These are phyloP conservation scores for Anguilla obscura DNA, from an alignment of 2,797 vertebrate genomes.

Conservation along the genomic window DNA sequence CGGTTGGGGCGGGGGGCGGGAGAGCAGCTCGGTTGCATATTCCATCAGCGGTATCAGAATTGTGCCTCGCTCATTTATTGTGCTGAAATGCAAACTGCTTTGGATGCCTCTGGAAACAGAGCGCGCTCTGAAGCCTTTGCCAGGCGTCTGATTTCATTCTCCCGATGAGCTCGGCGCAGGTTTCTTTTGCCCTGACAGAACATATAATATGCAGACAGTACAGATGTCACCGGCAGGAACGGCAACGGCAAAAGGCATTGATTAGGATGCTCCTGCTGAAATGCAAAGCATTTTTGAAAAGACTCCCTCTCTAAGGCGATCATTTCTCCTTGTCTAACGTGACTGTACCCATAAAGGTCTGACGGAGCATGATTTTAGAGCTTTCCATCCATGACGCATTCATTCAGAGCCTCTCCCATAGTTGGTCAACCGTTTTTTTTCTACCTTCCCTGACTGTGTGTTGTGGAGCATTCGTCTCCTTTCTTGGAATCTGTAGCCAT, in stretches of 20 bases:
- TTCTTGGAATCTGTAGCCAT: not conserved
- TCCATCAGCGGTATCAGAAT: constrained; percentile 47
- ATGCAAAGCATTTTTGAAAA: not conserved
- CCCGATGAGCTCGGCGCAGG: constrained; percentile 21
- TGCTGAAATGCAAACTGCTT: constrained; percentile 58
- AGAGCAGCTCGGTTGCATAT: constrained; percentile 56
- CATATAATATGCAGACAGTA: constrained; percentile 48
- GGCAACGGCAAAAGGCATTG: constrained; percentile 51
- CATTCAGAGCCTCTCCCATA: not conserved
- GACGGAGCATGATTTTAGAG: not conserved
- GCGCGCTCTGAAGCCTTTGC: constrained; percentile 32
- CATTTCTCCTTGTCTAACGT: not conserved
- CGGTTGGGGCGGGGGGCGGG: not conserved
- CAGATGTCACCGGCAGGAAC: constrained; percentile 40
- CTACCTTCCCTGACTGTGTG: not conserved
- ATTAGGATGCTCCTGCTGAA: constrained; percentile 45
- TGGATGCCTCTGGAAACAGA: constrained; percentile 53
- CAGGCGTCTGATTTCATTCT: constrained; percentile 52
- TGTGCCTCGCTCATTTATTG: constrained; percentile 52
- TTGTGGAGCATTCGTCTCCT: not conserved
- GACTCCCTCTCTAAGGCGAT: not conserved
- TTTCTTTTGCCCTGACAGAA: constrained; percentile 49
- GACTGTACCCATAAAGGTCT: not conserved
- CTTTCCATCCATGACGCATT: not conserved
- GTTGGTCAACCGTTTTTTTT: not conserved